phyloP scores from a whole-genome alignment of 2,113 vertebrate species.

The Gadus chalcogrammus region DNA sequence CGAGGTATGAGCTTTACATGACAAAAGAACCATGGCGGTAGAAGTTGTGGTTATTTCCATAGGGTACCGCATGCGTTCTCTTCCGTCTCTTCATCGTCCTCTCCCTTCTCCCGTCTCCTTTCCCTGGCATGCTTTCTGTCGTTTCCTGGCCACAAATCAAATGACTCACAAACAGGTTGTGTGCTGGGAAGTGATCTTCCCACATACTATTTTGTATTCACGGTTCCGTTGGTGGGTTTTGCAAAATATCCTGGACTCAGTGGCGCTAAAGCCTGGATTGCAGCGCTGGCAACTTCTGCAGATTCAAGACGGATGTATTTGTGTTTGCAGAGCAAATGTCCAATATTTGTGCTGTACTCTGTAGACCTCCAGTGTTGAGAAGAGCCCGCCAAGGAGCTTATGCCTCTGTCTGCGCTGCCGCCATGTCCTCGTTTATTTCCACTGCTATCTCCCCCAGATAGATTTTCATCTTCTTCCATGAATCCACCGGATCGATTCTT shows the following conservation, averaged over 20 bases:
- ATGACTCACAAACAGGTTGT: constrained; percentile 46
- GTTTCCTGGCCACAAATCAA: constrained; percentile 40
- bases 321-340: neutral
- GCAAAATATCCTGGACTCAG: neutral
- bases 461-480: constrained; percentile 48
- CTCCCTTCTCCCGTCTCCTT: no score
- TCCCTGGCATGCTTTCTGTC: neutral
- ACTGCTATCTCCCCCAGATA: constrained; percentile 29
- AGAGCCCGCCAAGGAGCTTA: neutral
- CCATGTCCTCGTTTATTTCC: constrained; percentile 36
- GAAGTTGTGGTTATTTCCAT: neutral
- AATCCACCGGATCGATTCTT: constrained; percentile 56
- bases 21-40: neutral
- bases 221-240: neutral
- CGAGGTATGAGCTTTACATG: neutral
- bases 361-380: constrained; percentile 9
- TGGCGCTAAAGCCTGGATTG: constrained; percentile 2
- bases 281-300: neutral
- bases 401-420: neutral
- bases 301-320: constrained; percentile 1
- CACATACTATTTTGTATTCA: constrained; percentile 10
- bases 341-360: constrained; percentile 16
- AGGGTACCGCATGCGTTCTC: neutral
- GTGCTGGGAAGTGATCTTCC: constrained; percentile 21
- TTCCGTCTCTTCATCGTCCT: no score